phyloP scores from a whole-genome alignment of 2,888 invertebrate species.

The Orchestes rusci region DNA sequence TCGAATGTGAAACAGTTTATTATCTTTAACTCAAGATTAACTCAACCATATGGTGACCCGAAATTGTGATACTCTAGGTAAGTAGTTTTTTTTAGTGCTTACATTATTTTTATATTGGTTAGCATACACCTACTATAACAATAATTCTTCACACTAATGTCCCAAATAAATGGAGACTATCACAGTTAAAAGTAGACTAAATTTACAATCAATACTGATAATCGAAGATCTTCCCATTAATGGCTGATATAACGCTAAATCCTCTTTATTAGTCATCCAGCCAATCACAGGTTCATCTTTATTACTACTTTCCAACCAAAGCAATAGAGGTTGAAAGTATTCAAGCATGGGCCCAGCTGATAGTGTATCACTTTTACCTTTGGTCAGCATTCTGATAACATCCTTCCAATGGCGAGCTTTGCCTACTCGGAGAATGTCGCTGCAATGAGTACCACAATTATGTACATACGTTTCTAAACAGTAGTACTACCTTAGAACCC shows the following conservation, averaged over 20 bases:
- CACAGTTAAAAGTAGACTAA: constrained; percentile 22
- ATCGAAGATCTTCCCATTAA: too few species aligned
- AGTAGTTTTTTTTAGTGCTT: too few species aligned
- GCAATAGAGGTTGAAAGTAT: constrained; percentile 73
- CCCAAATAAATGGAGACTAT: too few species aligned
- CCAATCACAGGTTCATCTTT: constrained; percentile 64
- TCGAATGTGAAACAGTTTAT: too few species aligned
- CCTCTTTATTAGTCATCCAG: constrained; percentile 64
- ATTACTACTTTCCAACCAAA: constrained; percentile 73
- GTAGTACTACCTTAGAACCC: constrained; percentile 56
- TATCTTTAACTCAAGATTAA: too few species aligned
- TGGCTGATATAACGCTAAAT: constrained; percentile 52
- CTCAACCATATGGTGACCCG: too few species aligned
- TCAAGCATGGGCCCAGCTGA: constrained; percentile 70
- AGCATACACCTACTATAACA: too few species aligned
- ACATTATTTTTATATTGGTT: too few species aligned
- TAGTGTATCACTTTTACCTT: constrained; percentile 62
- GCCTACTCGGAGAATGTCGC: constrained; percentile 63
- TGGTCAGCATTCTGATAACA: constrained; percentile 62
- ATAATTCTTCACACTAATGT: too few species aligned
- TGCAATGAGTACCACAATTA: constrained; percentile 32
- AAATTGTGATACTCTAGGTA: too few species aligned
- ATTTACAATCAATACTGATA: too few species aligned
- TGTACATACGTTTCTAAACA: background rate
- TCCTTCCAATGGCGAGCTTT: constrained; percentile 64